phyloP scores from a whole-genome alignment of 2,113 vertebrate species.

The Chaetura pelagica region DNA sequence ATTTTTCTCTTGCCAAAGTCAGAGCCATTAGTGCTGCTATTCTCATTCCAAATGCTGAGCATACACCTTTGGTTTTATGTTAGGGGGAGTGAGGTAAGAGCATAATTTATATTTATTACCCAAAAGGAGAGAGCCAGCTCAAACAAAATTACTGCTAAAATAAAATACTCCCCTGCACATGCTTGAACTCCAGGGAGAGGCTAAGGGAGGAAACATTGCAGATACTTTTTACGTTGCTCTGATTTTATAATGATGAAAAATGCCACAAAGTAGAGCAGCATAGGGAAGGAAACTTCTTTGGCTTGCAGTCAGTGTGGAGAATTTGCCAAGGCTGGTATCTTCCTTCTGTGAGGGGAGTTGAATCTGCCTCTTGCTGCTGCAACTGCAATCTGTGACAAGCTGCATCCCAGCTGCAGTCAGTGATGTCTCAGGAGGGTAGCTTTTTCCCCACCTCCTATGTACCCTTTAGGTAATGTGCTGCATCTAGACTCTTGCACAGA shows the following conservation, averaged over 20 bases:
- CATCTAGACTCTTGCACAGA: background rate
- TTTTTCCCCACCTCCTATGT: background rate
- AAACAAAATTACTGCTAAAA: background rate
- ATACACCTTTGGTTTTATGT: background rate
- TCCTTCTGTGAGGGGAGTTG: background rate
- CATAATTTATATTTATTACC: background rate
- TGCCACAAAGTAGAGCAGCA: background rate
- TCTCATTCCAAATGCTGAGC: background rate
- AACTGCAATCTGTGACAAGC: background rate
- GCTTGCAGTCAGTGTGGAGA: background rate
- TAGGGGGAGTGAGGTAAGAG: background rate
- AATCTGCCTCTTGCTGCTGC: background rate
- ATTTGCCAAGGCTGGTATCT: background rate
- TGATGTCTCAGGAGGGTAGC: background rate
- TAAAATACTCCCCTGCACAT: background rate
- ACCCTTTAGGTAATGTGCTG: background rate
- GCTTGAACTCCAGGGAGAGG: background rate
- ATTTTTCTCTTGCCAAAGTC: background rate
- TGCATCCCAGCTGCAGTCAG: slow-evolving; percentile 32
- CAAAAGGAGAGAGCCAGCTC: background rate
- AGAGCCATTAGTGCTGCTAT: background rate
- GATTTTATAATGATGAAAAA: background rate
- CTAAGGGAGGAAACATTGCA: background rate
- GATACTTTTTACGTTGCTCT: background rate
- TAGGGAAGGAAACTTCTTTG: background rate